These are phyloP conservation scores for Orchestia grillus DNA, from an alignment of 1,140 invertebrate genomes.

Conservation along the genomic window DNA sequence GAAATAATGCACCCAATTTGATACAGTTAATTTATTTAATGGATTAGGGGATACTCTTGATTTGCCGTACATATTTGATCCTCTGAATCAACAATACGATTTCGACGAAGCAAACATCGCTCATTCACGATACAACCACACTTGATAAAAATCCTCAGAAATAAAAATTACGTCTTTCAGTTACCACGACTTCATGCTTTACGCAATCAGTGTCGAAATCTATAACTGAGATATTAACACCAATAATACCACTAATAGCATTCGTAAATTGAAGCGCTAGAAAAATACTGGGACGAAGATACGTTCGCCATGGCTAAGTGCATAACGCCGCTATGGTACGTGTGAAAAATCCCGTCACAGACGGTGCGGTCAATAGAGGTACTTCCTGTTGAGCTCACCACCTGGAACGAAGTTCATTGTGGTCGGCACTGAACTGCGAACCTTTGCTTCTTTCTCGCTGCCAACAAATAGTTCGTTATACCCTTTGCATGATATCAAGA, in stretches of 20 bases:
- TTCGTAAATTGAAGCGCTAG: background rate
- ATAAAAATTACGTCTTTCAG: background rate
- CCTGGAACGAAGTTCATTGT: background rate
- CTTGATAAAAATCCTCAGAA: background rate
- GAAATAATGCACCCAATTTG: background rate
- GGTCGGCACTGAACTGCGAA: background rate
- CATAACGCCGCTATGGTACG: background rate
- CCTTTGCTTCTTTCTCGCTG: background rate
- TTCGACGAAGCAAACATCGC: background rate
- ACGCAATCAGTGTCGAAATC: background rate
- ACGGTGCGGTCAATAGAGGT: conserved; percentile 23
- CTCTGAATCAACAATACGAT: background rate
- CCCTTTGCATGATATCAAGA: background rate
- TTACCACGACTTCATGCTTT: background rate
- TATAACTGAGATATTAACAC: no score
- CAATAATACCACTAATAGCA: no score
- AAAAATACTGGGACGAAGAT: background rate
- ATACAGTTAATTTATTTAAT: background rate
- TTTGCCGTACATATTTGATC: background rate
- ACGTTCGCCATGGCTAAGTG: background rate
- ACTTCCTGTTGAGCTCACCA: background rate
- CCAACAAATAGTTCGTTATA: background rate
- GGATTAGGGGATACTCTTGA: background rate
- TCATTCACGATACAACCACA: background rate
- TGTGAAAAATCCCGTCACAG: conserved; percentile 38